phyloP scores from a whole-genome alignment of 2,888 invertebrate genomes.

The Choreutis nemorana region DNA sequence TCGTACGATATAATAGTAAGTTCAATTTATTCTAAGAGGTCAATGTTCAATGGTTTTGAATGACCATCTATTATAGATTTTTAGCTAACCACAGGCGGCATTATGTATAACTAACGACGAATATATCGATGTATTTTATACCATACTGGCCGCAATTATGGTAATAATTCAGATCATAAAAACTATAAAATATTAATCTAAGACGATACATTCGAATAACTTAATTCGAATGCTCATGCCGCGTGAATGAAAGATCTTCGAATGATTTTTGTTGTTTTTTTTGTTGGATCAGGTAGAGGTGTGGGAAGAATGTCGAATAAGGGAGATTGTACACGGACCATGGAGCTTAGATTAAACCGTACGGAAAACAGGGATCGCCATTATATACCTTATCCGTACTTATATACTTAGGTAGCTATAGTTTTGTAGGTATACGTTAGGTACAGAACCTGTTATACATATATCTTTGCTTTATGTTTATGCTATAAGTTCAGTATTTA shows the following conservation, averaged over 20 bases:
- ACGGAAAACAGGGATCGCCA: constrained; percentile 21
- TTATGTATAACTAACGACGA: constrained; percentile 52
- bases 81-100: constrained; percentile 49
- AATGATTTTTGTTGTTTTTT: constrained; percentile 15
- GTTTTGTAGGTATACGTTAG: constrained; percentile 18
- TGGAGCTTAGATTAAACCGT: constrained; percentile 37
- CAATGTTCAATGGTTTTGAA: constrained; percentile 32
- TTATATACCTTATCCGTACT: constrained; percentile 5
- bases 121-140: constrained; percentile 60
- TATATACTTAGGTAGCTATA: constrained; percentile 13
- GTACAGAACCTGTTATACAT: constrained; percentile 36
- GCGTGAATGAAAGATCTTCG: constrained; percentile 37
- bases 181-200: constrained; percentile 49
- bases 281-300: constrained; percentile 34
- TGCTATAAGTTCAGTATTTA: constrained; percentile 11
- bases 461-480: constrained; percentile 22
- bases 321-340: constrained; percentile 30
- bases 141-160: constrained; percentile 57
- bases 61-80: constrained; percentile 25
- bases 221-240: constrained; percentile 37
- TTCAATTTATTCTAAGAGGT: constrained; percentile 27
- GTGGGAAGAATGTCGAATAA: constrained; percentile 43
- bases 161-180: constrained; percentile 59
- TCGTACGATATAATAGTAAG: constrained; percentile 16
- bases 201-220: constrained; percentile 51